Conservation (phyloP, 2,888 invertebrate species). For the Rhyacophila evoluta region DNA sequence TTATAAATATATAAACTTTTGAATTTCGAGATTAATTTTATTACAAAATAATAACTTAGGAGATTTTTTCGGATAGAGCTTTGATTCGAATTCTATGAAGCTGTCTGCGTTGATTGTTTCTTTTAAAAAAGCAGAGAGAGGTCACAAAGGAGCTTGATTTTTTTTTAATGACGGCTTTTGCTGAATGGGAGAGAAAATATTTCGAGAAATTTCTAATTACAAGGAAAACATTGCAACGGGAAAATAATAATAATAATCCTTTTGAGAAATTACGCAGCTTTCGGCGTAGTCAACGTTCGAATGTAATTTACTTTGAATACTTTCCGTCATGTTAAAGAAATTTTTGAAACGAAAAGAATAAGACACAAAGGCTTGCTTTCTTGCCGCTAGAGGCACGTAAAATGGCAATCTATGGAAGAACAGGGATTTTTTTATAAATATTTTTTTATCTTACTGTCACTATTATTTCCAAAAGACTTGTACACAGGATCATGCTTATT, state of each 20-base stretch:
- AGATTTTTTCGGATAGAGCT: background rate
- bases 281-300: conserved; percentile 3
- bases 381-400: conserved; percentile 16
- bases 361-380: conserved; percentile 20
- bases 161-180: background rate
- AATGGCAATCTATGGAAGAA: background rate
- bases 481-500: too few relatives aligned
- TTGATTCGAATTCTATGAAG: background rate
- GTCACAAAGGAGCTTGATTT: conserved; percentile 12
- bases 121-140: background rate
- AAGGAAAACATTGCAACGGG: conserved; percentile 14
- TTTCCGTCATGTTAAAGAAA: conserved; percentile 20
- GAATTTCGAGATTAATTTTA: too few relatives aligned
- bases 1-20: too few relatives aligned
- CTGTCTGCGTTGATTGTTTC: conserved; percentile 1
- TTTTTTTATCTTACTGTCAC: too few relatives aligned
- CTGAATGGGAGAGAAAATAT: conserved; percentile 10
- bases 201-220: conserved; percentile 16
- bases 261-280: conserved; percentile 23
- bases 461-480: too few relatives aligned
- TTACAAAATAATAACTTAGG: too few relatives aligned
- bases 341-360: conserved; percentile 28
- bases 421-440: too few relatives aligned
- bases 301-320: conserved; percentile 26
- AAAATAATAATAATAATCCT: conserved; percentile 25